Percentiles rank a stretch among this genome's conserved stretches.
These are phyloP conservation scores for Perizoma affinitatum DNA, from an alignment of 2,888 invertebrate genomes.

Conservation along the genomic window DNA sequence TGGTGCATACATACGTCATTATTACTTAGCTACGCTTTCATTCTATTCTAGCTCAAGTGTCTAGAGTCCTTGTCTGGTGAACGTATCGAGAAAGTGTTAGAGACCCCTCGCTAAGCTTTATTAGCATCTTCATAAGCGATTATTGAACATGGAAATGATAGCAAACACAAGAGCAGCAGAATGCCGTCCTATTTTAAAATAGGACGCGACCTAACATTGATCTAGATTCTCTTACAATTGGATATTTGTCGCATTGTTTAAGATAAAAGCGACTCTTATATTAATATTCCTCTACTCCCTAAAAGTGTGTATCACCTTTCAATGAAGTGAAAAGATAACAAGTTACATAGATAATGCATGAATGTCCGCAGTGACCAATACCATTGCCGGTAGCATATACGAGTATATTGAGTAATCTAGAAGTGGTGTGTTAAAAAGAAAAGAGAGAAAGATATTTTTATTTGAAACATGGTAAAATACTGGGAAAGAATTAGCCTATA, in stretches of 20 bases:
- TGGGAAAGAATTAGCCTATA: too few species aligned
- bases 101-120: constrained; percentile 1
- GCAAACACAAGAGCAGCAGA: constrained; percentile 39
- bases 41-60: constrained; percentile 11
- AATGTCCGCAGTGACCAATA: constrained; percentile 5
- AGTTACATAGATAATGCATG: constrained; percentile 9
- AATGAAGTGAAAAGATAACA: constrained; percentile 4
- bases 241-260: constrained; percentile 41
- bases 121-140: constrained; percentile 1
- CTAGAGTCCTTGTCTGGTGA: constrained; percentile 22
- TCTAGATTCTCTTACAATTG: constrained; percentile 49
- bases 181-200: constrained; percentile 49
- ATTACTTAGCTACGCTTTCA: constrained; percentile 24
- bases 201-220: constrained; percentile 61
- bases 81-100: constrained; percentile 12
- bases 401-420: background rate
- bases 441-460: too few species aligned
- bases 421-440: too few species aligned
- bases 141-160: constrained; percentile 29
- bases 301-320: background rate
- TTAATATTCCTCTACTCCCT: too few species aligned
- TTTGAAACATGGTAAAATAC: too few species aligned
- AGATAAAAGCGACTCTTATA: constrained; percentile 8
- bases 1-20: constrained; percentile 12
- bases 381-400: background rate